A percentile compares a stretch with the other conserved stretches of the same genome.
Conservation (phyloP, 2,113 vertebrate genomes). For the Oxygymnocypris stewartii region DNA sequence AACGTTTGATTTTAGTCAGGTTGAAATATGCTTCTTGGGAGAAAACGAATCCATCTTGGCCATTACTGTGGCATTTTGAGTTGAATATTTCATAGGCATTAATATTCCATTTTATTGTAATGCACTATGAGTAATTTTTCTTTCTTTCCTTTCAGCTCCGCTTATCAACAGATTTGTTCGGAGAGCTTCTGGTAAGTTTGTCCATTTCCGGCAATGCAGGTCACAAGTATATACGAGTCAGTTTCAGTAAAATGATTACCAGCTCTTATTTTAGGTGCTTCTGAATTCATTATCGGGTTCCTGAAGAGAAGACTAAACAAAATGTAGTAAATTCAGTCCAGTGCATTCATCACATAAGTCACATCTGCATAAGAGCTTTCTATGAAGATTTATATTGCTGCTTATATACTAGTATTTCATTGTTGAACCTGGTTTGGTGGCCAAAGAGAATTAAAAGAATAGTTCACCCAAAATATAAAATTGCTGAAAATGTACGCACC, state of each 20-base stretch:
- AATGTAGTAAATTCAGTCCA: not conserved
- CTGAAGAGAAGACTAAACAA: not conserved
- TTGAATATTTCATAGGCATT: not conserved
- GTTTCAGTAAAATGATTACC: not conserved
- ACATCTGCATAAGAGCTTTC: not conserved
- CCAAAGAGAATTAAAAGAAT: not conserved
- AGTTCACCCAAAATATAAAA: not conserved
- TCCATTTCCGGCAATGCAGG: not conserved
- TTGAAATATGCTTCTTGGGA: not conserved
- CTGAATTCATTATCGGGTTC: not conserved
- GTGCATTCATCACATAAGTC: not conserved
- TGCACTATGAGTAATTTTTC: constrained; percentile 16
- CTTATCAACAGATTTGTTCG: constrained; percentile 92
- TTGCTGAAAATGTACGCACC: not conserved
- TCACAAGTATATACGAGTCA: not conserved
- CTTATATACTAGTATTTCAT: not conserved
- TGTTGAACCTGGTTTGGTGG: not conserved
- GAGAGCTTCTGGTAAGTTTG: constrained; percentile 87
- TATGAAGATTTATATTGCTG: not conserved
- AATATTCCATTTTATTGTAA: not conserved
- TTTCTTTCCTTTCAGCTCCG: constrained; percentile 79
- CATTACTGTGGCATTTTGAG: not conserved
- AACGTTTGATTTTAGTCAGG: not conserved
- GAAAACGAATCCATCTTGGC: not conserved
- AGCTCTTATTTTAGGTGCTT: not conserved